Evolutionary conservation across 92 coral and sea anemone genomes (phyloP).

Genomic region (Palythoa caribaeorum): DNA sequence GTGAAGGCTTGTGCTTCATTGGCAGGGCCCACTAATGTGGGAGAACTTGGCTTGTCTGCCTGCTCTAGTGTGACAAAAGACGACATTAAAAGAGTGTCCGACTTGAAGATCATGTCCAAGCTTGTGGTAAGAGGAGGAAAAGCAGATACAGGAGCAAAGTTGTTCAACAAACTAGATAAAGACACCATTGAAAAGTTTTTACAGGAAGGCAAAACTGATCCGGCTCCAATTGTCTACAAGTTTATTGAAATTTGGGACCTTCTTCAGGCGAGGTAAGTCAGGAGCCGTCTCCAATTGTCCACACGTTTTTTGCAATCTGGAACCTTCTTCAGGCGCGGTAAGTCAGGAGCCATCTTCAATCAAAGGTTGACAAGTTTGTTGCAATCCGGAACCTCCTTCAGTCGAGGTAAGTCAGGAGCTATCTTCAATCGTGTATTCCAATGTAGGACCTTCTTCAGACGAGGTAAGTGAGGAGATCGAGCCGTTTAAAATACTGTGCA

Average conservation of each 20-base stretch:
- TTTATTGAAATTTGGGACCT: constrained; percentile 57
- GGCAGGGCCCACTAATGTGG: constrained; percentile 1
- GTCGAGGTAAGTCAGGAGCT: too few species aligned
- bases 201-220: constrained; percentile 50
- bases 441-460: too few species aligned
- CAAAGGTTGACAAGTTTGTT: too few species aligned
- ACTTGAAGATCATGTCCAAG: constrained; percentile 13
- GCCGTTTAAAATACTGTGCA: too few species aligned
- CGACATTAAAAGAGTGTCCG: not conserved
- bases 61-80: constrained; percentile 11
- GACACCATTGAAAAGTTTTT: constrained; percentile 45
- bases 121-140: constrained; percentile 62
- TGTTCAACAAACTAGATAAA: constrained; percentile 24
- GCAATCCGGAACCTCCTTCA: too few species aligned
- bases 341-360: not conserved
- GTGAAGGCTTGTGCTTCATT: constrained; percentile 29
- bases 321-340: constrained; percentile 20
- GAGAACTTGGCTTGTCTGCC: constrained; percentile 19
- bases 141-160: constrained; percentile 53
- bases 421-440: too few species aligned
- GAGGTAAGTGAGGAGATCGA: too few species aligned
- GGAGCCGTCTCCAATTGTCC: too few species aligned
- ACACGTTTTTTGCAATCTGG: constrained; percentile 40
- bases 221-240: constrained; percentile 38
- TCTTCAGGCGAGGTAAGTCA: constrained; percentile 20